Conservation (phyloP, 2,888 invertebrate genomes). For the Hydraecia micacea region DNA sequence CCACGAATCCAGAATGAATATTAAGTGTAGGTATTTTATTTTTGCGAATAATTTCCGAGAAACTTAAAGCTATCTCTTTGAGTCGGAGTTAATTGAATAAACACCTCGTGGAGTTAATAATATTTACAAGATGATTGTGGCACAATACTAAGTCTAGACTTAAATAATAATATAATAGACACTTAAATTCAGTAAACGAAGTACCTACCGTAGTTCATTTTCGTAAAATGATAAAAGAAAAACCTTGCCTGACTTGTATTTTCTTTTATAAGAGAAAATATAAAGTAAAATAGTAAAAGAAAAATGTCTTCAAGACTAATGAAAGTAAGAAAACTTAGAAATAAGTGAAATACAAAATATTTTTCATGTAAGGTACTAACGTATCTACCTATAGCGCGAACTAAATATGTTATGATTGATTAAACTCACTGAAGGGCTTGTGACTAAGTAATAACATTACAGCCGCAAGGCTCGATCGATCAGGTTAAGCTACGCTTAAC, state of each 20-base stretch:
- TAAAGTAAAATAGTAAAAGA: background rate
- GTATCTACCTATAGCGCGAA: background rate
- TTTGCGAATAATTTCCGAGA: constrained; percentile 18
- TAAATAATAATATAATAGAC: background rate
- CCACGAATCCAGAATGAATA: constrained; percentile 24
- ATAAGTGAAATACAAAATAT: background rate
- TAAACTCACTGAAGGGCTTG: background rate
- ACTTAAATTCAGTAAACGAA: background rate
- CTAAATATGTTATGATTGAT: background rate
- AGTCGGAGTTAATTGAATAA: constrained; percentile 35
- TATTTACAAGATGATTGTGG: constrained; percentile 32
- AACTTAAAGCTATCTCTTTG: constrained; percentile 29
- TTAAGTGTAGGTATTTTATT: constrained; percentile 13
- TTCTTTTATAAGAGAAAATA: background rate
- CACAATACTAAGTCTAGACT: constrained; percentile 14
- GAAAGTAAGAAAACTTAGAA: background rate
- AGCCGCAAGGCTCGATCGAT: background rate
- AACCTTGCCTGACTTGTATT: constrained; percentile 4
- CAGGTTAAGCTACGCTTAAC: background rate
- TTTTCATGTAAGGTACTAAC: background rate
- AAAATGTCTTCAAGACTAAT: background rate
- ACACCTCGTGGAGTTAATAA: constrained; percentile 29
- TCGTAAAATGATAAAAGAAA: background rate
- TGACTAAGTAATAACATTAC: background rate
- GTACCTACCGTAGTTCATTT: background rate